phyloP scores from a whole-genome alignment of 2,797 vertebrate genomes.

The Pseudochaenichthys georgianus region DNA sequence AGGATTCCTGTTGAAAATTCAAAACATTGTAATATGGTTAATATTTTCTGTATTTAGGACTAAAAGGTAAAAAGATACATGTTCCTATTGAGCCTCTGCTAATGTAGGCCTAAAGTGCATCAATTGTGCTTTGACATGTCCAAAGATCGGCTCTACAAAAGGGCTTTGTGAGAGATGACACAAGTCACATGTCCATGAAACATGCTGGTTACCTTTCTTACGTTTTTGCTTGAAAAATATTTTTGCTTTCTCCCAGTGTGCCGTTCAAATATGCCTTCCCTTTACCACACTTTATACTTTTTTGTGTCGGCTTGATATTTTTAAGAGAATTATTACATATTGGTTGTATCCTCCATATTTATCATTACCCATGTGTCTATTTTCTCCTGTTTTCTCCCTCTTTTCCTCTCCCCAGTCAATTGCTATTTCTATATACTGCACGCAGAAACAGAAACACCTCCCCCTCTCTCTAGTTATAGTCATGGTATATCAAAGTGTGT shows the following conservation, averaged over 20 bases:
- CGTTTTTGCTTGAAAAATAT: slow-evolving; percentile 8
- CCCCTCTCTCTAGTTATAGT: slow-evolving; percentile 63
- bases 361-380: slow-evolving; percentile 36
- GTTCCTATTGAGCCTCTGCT: slow-evolving; percentile 41
- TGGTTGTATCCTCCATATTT: slow-evolving; percentile 41
- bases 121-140: slow-evolving; percentile 60
- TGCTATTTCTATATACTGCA: slow-evolving; percentile 57
- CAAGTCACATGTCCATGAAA: slow-evolving; percentile 57
- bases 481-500: slow-evolving; percentile 67
- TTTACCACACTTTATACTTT: slow-evolving; percentile 1
- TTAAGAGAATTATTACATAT: slow-evolving; percentile 48
- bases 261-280: neutral
- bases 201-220: slow-evolving; percentile 48
- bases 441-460: slow-evolving; percentile 61
- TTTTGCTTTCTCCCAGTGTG: slow-evolving; percentile 3
- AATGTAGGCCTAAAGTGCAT: slow-evolving; percentile 54
- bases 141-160: slow-evolving; percentile 68
- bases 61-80: slow-evolving; percentile 27
- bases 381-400: slow-evolving; percentile 34
- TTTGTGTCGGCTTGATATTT: slow-evolving; percentile 36
- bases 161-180: slow-evolving; percentile 75
- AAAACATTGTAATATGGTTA: neutral
- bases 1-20: neutral
- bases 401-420: slow-evolving; percentile 32
- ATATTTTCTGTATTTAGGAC: neutral